phyloP scores from a whole-genome alignment of 35 echinoderm and acorn worm species.

The Amphiura filiformis region DNA sequence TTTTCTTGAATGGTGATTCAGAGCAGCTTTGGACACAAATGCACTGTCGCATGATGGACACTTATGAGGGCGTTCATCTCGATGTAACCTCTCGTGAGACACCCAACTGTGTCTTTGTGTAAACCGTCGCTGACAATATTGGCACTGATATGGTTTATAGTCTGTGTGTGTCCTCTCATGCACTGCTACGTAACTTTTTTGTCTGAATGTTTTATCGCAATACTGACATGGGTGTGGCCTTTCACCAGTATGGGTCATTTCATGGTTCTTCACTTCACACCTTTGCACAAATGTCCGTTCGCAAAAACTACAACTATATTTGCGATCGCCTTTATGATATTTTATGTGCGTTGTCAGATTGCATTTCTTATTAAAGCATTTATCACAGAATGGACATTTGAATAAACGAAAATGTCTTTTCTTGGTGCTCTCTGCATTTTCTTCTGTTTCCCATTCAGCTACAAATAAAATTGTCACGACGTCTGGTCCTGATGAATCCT shows the following conservation, averaged over 20 bases:
- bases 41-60: slow-evolving; percentile 22
- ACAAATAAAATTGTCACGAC: background rate
- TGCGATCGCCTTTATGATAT: background rate
- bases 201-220: slow-evolving; percentile 10
- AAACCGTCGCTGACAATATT: slow-evolving; percentile 16
- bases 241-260: background rate
- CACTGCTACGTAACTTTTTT: slow-evolving; percentile 8
- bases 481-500: background rate
- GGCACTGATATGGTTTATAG: background rate
- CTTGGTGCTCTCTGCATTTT: background rate
- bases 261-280: slow-evolving; percentile 2
- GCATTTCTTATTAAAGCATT: background rate
- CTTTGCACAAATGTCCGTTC: slow-evolving; percentile 1
- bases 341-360: background rate
- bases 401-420: background rate
- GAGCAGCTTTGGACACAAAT: slow-evolving; percentile 8
- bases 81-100: slow-evolving; percentile 22
- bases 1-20: slow-evolving; percentile 11
- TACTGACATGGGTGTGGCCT: background rate
- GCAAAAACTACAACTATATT: background rate
- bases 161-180: slow-evolving; percentile 8
- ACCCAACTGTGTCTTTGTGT: slow-evolving; percentile 1
- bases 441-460: background rate
- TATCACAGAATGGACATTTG: background rate
- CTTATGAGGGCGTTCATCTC: slow-evolving; percentile 8